Base-by-base conservation (phyloP, 2,113 vertebrate species). In the Leucopsar rothschildi region DNA sequence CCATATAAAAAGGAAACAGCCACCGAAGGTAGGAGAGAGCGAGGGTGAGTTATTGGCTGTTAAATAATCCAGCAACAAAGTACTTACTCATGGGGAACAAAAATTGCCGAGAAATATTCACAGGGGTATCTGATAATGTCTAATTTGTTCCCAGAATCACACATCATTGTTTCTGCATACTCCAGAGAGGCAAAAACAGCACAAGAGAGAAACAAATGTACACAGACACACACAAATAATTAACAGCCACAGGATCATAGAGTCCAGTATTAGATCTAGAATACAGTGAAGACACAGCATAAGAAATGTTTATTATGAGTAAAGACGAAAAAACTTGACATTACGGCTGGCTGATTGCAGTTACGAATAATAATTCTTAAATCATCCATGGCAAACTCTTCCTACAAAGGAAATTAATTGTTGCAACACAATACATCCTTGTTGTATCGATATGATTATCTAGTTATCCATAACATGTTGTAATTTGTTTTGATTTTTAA, bases 401-500 rank as follows among this genome's bases (percentile, higher is more conserved):
- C 92, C 94, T 97, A 81, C 88, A 94, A 88, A 97, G 92, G 95
- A 98, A 97, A 98, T 95, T 95, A 98, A 97, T 97, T 96, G 96
- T 96, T 93, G 93, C 96, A 98, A 98, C 91, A 97, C 82, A 92
- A 94, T 92, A 95, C 96, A 94, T 97, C 97, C 97, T 97, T 89
- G 88, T 96, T 97, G 97, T 98, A 97, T 98, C 92, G 82, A 97
- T 97, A 96, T 97, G 97, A 98, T 98, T 97, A 98, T 97, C 98
- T 98, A 96, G 97, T 98, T 98, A 98, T 97, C 98, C 98, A 89
- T 95, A 94, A 96, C 96, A 92, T 97, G 96, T 96, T 97, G 98
- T 98, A 98, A 98, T 98, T 98, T 98, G 97, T 98, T 98, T 98
- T 98, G 98, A 99, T 98, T 98, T 98, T 97, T 97, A 98, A 98